Percentiles rank a stretch among this genome's conserved stretches.
Evolutionary conservation across 2,888 invertebrate species (phyloP).

Genomic region (Tipula confusa): DNA sequence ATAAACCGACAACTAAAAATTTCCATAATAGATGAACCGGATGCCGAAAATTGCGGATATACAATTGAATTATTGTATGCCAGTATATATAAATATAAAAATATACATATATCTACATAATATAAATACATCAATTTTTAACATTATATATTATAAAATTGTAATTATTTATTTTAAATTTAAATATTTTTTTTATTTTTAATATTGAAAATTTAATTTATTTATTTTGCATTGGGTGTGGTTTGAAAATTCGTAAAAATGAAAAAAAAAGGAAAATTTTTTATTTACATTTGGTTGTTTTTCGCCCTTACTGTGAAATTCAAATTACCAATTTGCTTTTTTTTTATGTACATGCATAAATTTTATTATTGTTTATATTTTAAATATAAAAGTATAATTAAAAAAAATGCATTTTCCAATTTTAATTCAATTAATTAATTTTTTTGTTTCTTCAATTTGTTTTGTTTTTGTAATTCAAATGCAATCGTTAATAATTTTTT

Average conservation of each 20-base stretch:
- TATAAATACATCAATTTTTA: neutral
- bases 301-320: neutral
- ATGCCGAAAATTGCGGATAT: neutral
- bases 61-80: neutral
- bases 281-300: neutral
- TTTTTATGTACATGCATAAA: neutral
- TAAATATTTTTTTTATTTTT: neutral
- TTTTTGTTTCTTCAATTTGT: neutral
- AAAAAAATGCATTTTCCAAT: neutral
- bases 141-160: neutral
- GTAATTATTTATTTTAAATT: slow-evolving; percentile 15
- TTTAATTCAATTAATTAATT: slow-evolving; percentile 12
- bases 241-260: neutral
- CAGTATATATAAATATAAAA: neutral
- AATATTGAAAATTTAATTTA: neutral
- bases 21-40: neutral
- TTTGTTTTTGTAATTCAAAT: neutral
- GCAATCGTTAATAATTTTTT: neutral
- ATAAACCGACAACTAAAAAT: neutral
- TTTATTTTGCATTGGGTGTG: neutral
- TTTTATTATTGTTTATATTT: neutral
- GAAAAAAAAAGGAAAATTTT: neutral
- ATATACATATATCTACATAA: neutral
- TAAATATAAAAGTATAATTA: neutral
- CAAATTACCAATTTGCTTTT: neutral